Evolutionary conservation across 2,888 invertebrate species (phyloP), one percentile per base, ranked within the genome.

Genomic region (Dinocampus coccinellae): DNA sequence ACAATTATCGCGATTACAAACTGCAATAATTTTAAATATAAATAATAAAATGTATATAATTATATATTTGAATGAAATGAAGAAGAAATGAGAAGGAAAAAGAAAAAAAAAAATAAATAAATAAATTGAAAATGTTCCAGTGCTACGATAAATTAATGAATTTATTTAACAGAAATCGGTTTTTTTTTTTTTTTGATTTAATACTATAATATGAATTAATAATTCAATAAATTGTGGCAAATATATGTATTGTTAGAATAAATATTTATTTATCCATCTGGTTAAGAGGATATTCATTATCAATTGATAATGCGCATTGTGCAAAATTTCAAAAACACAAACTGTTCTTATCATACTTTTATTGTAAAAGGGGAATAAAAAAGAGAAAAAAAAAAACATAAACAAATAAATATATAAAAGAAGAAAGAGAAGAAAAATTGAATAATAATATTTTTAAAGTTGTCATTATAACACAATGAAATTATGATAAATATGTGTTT

Each of bases 401-500:
- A n/a, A n/a, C n/a, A n/a, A n/a, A n/a, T n/a, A n/a, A n/a, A n/a
- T n/a, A n/a, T n/a, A n/a, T n/a, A n/a, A n/a, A n/a, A n/a, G n/a
- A n/a, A n/a, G n/a, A 6, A 39, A 39, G n/a, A 7, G 11, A n/a
- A n/a, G n/a, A n/a, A n/a, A 39, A 39, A n/a, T n/a, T n/a, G n/a
- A n/a, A n/a, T n/a, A n/a, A n/a, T n/a, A 47, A 47, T 47, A 47
- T 47, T 47, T 47, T 47, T 47, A 47, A 16, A 47, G 47, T n/a
- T 47, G 47, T 47, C 47, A 16, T 47, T 47, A 47, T 47, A 47
- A 47, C 47, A 47, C 47, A 47, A 47, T 47, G 47, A 47, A 47
- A 47, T 16, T 47, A 47, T 47, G n/a, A 47, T 47, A 47, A 4
- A 29, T 29, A 4, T 29, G 7, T 29, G 7, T 16, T 47, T 66